These are phyloP conservation scores for Zapus hudsonius DNA, from an alignment of 2,113 vertebrate genomes.

Conservation along the genomic window DNA sequence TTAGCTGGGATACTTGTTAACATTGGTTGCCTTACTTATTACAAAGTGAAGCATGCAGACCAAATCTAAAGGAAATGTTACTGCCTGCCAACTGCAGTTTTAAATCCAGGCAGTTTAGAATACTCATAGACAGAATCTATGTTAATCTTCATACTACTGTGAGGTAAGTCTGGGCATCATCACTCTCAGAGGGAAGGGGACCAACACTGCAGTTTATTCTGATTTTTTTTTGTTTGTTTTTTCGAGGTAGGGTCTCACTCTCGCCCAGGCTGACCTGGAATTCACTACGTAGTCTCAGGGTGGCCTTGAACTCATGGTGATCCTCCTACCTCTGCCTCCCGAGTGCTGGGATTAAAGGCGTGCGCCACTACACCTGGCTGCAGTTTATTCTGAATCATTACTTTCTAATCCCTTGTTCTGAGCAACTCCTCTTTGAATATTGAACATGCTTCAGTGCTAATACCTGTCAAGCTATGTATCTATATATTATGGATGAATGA, in stretches of 20 bases:
- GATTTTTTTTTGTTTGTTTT: slow-evolving; percentile 47
- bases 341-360: no score
- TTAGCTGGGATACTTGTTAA: slow-evolving; percentile 49
- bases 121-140: slow-evolving; percentile 64
- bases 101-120: slow-evolving; percentile 73
- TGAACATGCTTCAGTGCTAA: neutral
- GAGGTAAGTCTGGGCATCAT: slow-evolving; percentile 58
- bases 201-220: slow-evolving; percentile 31
- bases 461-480: neutral
- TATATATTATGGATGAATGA: slow-evolving; percentile 39
- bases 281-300: no score
- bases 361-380: no score
- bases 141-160: slow-evolving; percentile 67
- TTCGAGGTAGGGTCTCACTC: no score
- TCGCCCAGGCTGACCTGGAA: no score
- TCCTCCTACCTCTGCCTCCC: no score
- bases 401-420: slow-evolving; percentile 32
- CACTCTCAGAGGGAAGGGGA: slow-evolving; percentile 48
- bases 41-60: slow-evolving; percentile 49
- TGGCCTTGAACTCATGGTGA: no score
- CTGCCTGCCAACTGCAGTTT: slow-evolving; percentile 54
- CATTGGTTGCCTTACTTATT: slow-evolving; percentile 59
- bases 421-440: slow-evolving; percentile 40
- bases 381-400: neutral
- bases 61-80: slow-evolving; percentile 62